Evolutionary conservation across 1,140 invertebrate genomes (phyloP).

Genomic region (Myzus persicae): DNA sequence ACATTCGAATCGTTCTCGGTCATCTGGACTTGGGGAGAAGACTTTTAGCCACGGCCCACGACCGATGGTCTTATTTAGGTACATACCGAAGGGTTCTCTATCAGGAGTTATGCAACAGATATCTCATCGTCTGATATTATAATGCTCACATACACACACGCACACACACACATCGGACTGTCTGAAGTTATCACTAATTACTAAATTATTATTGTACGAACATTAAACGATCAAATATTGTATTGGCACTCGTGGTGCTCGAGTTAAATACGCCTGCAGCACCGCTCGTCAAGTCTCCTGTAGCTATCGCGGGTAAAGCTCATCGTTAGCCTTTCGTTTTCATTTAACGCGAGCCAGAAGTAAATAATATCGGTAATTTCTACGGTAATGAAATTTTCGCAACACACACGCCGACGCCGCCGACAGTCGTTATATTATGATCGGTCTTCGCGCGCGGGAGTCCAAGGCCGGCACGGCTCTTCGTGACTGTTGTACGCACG

Average conservation of each 20-base stretch:
- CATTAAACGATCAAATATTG: neutral
- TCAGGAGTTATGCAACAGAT: neutral
- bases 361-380: constrained; percentile 22
- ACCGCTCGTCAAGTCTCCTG: neutral
- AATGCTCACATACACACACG: neutral
- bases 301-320: neutral
- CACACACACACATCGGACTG: too few species aligned
- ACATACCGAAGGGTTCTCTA: neutral
- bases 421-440: neutral
- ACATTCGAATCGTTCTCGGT: neutral
- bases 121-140: neutral
- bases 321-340: neutral
- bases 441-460: neutral
- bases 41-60: neutral
- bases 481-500: constrained; percentile 40
- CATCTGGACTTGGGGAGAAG: neutral
- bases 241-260: neutral
- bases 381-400: constrained; percentile 54
- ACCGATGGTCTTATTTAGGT: neutral
- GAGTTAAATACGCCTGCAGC: neutral
- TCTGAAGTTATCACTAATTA: neutral
- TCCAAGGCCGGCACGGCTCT: constrained; percentile 52
- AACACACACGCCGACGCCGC: neutral
- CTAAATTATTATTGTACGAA: neutral
- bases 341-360: neutral